phyloP scores from a whole-genome alignment of 2,888 invertebrate species.

The Bruchidius siliquastri region DNA sequence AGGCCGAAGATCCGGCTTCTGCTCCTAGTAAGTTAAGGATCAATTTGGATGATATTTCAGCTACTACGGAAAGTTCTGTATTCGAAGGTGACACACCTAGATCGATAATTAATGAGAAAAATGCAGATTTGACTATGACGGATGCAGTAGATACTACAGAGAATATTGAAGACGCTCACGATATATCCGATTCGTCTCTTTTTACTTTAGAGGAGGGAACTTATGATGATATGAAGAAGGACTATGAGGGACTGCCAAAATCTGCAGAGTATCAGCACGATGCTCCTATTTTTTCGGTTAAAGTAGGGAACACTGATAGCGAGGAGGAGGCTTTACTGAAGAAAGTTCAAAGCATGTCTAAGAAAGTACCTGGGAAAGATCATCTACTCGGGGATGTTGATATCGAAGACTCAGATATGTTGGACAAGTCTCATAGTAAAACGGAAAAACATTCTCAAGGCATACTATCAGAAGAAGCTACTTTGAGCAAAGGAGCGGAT shows the following conservation, averaged over 20 bases:
- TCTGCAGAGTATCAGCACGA: conserved; percentile 45
- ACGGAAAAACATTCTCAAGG: no score
- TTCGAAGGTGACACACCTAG: neutral
- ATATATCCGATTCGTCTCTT: conserved; percentile 20
- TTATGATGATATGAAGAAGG: conserved; percentile 18
- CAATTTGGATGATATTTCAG: neutral
- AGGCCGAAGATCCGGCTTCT: neutral
- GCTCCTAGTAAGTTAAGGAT: neutral
- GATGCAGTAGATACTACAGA: neutral
- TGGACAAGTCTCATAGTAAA: conserved; percentile 30
- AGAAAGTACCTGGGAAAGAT: neutral
- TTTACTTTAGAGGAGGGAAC: conserved; percentile 19
- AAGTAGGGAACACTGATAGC: neutral
- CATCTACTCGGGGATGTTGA: conserved; percentile 37
- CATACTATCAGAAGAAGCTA: no score
- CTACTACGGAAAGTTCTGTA: neutral
- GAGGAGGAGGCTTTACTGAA: neutral
- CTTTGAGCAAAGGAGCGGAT: no score
- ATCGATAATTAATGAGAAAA: neutral
- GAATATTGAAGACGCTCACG: conserved; percentile 11
- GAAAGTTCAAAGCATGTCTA: neutral
- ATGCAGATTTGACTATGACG: neutral
- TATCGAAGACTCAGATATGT: conserved; percentile 49
- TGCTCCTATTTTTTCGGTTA: conserved; percentile 36
- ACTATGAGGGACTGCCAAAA: conserved; percentile 7